A percentile compares a stretch with the other conserved stretches of the same genome.
Evolutionary conservation across 2,113 vertebrate genomes (phyloP).

Genomic region (Camarhynchus parvulus): DNA sequence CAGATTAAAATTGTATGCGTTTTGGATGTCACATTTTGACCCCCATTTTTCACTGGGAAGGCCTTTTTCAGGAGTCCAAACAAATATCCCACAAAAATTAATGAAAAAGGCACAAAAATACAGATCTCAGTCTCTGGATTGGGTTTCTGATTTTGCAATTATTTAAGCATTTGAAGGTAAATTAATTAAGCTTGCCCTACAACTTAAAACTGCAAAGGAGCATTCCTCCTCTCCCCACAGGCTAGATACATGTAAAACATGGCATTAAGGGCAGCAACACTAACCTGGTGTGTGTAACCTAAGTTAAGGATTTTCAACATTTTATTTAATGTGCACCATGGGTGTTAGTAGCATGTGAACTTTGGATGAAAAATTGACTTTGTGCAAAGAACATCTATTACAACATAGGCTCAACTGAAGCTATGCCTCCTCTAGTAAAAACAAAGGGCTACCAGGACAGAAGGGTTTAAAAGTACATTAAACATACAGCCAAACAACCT

Average conservation of each 20-base stretch:
- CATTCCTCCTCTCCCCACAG: neutral
- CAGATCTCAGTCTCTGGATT: neutral
- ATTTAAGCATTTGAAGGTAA: neutral
- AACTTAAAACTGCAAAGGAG: neutral
- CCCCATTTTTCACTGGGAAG: neutral
- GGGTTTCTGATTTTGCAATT: neutral
- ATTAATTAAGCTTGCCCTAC: neutral
- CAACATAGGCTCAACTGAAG: neutral
- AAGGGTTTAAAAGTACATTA: neutral
- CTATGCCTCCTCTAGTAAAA: neutral
- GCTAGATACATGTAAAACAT: neutral
- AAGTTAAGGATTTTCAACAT: neutral
- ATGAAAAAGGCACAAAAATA: neutral
- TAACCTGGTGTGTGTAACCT: rapidly evolving
- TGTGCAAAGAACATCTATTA: neutral
- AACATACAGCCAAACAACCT: neutral
- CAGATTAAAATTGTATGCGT: neutral
- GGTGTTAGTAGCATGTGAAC: neutral
- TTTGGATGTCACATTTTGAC: neutral
- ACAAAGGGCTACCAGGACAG: neutral
- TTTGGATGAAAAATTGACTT: neutral
- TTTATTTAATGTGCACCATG: neutral
- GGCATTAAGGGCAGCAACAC: neutral
- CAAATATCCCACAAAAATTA: neutral
- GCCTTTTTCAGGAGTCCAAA: neutral